Evolutionary conservation across 92 coral and sea anemone genomes (phyloP).

Genomic region (Porites divaricata): DNA sequence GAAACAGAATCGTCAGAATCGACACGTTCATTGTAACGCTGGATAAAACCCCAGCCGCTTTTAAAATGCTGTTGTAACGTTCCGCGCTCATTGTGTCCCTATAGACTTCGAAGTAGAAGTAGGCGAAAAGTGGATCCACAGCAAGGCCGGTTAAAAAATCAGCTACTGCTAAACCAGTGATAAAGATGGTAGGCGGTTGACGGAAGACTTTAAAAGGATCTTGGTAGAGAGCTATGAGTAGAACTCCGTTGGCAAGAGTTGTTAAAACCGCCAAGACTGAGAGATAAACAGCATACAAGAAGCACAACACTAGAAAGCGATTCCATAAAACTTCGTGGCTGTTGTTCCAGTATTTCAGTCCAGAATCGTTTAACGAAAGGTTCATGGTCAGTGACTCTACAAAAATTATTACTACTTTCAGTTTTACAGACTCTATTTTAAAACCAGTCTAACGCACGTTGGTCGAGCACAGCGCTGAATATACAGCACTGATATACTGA

Average conservation of each 20-base stretch:
- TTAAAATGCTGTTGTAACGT: slow-evolving; percentile 42
- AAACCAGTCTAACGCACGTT: too few relatives aligned
- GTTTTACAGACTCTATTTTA: too few relatives aligned
- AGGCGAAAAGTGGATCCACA: slow-evolving; percentile 70
- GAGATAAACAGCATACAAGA: slow-evolving; percentile 61
- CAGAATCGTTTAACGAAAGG: slow-evolving; percentile 30
- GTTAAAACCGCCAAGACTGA: slow-evolving; percentile 55
- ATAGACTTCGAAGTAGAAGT: slow-evolving; percentile 61
- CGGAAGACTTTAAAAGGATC: slow-evolving; percentile 67
- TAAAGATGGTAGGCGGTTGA: slow-evolving; percentile 67
- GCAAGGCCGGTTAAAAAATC: slow-evolving; percentile 69
- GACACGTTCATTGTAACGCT: slow-evolving; percentile 79
- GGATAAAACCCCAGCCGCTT: slow-evolving; percentile 68
- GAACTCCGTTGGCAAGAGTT: slow-evolving; percentile 60
- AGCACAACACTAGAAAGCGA: slow-evolving; percentile 47
- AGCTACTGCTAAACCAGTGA: slow-evolving; percentile 62
- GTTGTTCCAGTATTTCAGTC: not conserved
- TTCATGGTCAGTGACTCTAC: not conserved
- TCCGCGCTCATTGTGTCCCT: slow-evolving; percentile 26
- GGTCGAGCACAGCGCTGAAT: too few relatives aligned
- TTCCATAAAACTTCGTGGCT: slow-evolving; percentile 30
- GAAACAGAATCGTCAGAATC: slow-evolving; percentile 60
- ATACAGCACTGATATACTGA: too few relatives aligned
- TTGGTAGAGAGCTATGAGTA: slow-evolving; percentile 65
- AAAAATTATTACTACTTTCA: not conserved